Conservation (phyloP, 2,797 vertebrate genomes). For the Limosa lapponica region DNA sequence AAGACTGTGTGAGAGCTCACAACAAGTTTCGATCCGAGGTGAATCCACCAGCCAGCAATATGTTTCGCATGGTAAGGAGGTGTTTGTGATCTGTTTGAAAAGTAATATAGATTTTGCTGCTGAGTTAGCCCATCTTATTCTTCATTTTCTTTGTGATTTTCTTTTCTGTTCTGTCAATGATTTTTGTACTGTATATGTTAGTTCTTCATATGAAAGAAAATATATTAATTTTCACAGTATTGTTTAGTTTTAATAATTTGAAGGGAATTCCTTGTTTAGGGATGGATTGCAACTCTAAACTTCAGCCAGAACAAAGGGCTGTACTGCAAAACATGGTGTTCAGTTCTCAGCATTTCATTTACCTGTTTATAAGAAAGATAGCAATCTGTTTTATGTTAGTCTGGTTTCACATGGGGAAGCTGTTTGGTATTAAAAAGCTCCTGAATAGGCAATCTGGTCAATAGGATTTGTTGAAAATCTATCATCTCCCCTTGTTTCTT, state of each 20-base stretch:
- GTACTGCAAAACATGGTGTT: background rate
- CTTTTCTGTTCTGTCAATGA: background rate
- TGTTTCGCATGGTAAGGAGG: conserved; percentile 73
- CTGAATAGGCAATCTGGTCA: background rate
- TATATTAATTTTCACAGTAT: background rate
- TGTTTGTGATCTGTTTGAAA: background rate
- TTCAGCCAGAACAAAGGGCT: background rate
- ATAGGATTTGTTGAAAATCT: background rate
- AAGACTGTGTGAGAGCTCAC: conserved; percentile 50
- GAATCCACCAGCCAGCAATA: conserved; percentile 65
- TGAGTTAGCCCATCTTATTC: background rate
- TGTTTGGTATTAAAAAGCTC: background rate
- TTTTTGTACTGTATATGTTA: background rate
- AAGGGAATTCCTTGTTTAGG: background rate
- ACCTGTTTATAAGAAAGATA: background rate
- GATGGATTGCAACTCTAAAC: background rate
- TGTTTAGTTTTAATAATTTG: background rate
- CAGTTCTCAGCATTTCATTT: background rate
- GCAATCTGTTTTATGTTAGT: background rate
- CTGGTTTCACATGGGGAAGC: background rate
- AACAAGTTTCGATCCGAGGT: conserved; percentile 53
- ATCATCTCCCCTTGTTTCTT: background rate
- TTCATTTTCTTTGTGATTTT: background rate
- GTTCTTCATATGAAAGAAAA: background rate
- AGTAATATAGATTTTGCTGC: background rate